phyloP scores from a whole-genome alignment of 2,113 vertebrate genomes.

The Pedionomus torquatus region DNA sequence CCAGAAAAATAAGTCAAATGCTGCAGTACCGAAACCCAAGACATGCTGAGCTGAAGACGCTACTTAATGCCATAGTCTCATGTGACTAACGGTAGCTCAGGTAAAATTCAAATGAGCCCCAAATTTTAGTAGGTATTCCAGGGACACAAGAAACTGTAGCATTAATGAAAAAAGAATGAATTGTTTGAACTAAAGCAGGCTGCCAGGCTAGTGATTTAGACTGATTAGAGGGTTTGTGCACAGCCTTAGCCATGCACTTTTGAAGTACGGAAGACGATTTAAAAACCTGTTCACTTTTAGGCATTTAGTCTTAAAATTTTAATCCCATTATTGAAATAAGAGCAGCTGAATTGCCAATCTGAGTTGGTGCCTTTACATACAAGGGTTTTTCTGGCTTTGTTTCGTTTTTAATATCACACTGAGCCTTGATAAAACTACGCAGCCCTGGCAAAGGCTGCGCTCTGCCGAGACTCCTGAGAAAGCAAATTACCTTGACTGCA shows the following conservation, averaged over 20 bases:
- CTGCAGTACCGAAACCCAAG: not conserved
- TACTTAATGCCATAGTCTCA: not conserved
- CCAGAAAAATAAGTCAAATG: not conserved
- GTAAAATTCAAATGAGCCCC: not conserved
- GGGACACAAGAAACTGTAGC: not conserved
- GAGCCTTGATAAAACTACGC: not conserved
- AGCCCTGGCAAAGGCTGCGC: conserved; percentile 38
- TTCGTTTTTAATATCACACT: not conserved
- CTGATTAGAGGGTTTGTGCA: not conserved
- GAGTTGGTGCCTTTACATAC: not conserved
- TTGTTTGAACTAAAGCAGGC: not conserved
- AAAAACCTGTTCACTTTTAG: not conserved
- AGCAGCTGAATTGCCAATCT: not conserved
- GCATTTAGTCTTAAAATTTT: not conserved
- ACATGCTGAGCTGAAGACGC: not conserved
- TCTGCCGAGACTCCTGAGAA: conserved; percentile 44
- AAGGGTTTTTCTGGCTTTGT: not conserved
- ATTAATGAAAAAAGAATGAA: not conserved
- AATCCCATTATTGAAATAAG: not conserved
- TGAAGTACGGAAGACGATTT: not conserved
- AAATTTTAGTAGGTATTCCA: not conserved
- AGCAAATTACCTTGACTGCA: conserved; percentile 65
- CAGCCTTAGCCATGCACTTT: not conserved
- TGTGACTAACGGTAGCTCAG: not conserved
- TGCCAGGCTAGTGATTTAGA: not conserved